phyloP scores from a whole-genome alignment of 2,797 vertebrate species.

The Aldrovandia affinis region DNA sequence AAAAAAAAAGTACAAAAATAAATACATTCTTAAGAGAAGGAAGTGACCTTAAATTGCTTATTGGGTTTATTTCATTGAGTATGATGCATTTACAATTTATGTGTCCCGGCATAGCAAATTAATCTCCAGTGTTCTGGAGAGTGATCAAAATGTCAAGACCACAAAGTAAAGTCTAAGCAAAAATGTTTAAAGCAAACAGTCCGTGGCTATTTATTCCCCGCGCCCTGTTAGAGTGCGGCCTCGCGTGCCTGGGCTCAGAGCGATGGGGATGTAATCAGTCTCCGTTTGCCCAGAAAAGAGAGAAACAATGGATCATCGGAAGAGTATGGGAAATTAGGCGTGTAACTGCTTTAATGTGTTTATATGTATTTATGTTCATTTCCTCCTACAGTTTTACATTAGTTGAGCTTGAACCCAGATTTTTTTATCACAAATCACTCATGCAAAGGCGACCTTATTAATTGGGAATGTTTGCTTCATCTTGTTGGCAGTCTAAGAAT shows the following conservation, averaged over 20 bases:
- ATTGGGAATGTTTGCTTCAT: background rate
- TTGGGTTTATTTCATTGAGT: conserved; percentile 30
- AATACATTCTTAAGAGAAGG: background rate
- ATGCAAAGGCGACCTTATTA: background rate
- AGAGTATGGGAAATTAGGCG: background rate
- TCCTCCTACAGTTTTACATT: background rate
- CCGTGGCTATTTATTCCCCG: background rate
- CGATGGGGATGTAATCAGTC: background rate
- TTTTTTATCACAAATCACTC: background rate
- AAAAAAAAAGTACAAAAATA: too few relatives aligned
- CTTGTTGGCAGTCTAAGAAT: background rate
- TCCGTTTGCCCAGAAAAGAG: background rate
- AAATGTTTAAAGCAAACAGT: background rate
- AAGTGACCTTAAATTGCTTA: conserved; percentile 25
- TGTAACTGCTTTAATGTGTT: background rate
- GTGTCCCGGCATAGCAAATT: conserved; percentile 26
- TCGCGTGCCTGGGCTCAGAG: background rate
- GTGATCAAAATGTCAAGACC: conserved; percentile 25
- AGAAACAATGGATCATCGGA: background rate
- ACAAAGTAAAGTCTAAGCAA: background rate
- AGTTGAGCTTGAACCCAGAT: too few relatives aligned
- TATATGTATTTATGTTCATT: background rate
- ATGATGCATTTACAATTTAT: conserved; percentile 36
- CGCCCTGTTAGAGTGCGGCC: background rate
- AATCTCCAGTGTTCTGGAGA: conserved; percentile 19